These are phyloP conservation scores for Dermochelys coriacea DNA, from an alignment of 2,797 vertebrate genomes.

Conservation along the genomic window DNA sequence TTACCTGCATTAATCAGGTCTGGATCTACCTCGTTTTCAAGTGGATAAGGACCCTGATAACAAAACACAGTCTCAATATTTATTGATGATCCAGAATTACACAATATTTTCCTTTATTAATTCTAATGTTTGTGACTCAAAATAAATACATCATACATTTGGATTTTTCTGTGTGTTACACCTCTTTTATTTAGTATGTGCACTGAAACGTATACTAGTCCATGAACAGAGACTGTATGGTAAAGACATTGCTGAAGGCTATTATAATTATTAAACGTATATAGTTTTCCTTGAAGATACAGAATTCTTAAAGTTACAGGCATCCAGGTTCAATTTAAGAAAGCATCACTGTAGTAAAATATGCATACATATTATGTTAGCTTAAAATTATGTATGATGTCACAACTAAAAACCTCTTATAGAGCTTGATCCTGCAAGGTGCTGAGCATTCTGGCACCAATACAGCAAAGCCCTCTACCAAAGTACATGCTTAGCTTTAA, in stretches of 20 bases:
- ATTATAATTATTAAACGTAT: background rate
- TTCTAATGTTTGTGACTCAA: background rate
- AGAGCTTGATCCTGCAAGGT: background rate
- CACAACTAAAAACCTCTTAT: background rate
- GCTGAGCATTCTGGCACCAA: background rate
- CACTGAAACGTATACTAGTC: background rate
- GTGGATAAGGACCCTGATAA: constrained; percentile 94
- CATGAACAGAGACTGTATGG: background rate
- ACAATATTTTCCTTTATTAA: background rate
- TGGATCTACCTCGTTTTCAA: constrained; percentile 90
- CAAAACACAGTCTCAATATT: constrained; percentile 16
- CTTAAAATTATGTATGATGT: background rate
- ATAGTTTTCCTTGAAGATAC: rapidly evolving
- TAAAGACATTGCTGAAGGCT: background rate
- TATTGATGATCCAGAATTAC: background rate
- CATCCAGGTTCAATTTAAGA: background rate
- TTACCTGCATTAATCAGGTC: constrained; percentile 98
- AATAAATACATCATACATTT: background rate
- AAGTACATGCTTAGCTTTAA: background rate
- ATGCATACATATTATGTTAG: background rate
- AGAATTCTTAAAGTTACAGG: background rate
- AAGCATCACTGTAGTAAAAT: background rate
- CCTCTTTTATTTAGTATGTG: background rate
- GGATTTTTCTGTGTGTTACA: background rate
- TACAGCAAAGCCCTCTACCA: background rate